Evolutionary conservation across 2,113 vertebrate species (phyloP).

Genomic region (Ameiurus melas): DNA sequence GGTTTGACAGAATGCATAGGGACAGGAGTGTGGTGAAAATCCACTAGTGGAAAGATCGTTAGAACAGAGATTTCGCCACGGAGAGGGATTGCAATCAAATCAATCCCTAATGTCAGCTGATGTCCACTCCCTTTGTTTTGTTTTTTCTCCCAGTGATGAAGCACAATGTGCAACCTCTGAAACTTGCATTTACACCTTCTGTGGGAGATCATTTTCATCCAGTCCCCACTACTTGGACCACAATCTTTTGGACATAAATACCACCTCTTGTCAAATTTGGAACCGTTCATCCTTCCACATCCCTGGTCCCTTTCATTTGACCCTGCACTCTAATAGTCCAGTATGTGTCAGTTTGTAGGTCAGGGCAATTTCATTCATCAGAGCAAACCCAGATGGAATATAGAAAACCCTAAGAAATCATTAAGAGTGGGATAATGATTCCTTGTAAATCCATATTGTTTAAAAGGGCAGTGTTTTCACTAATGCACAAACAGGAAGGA

Average conservation of each 20-base stretch:
- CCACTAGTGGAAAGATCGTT: slow-evolving; percentile 69
- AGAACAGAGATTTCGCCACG: neutral
- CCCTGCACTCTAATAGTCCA: neutral
- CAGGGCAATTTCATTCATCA: neutral
- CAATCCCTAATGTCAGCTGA: slow-evolving; percentile 45
- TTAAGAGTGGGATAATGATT: no score
- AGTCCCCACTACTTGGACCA: neutral
- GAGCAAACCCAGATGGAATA: neutral
- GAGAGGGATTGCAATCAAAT: slow-evolving; percentile 50
- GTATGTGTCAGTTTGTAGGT: neutral
- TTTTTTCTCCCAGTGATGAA: neutral
- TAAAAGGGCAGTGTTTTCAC: no score
- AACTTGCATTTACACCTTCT: neutral
- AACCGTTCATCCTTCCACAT: neutral
- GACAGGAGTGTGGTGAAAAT: slow-evolving; percentile 23
- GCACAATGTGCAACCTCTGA: neutral
- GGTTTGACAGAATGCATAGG: neutral
- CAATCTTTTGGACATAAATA: neutral
- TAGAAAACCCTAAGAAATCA: no score
- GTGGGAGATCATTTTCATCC: neutral
- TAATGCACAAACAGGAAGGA: no score
- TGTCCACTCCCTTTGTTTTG: neutral
- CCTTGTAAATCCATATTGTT: no score
- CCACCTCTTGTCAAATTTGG: neutral
- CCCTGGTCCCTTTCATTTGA: neutral